Evolutionary conservation across 2,888 invertebrate species (phyloP).

Genomic region (Antheraea yamamai): DNA sequence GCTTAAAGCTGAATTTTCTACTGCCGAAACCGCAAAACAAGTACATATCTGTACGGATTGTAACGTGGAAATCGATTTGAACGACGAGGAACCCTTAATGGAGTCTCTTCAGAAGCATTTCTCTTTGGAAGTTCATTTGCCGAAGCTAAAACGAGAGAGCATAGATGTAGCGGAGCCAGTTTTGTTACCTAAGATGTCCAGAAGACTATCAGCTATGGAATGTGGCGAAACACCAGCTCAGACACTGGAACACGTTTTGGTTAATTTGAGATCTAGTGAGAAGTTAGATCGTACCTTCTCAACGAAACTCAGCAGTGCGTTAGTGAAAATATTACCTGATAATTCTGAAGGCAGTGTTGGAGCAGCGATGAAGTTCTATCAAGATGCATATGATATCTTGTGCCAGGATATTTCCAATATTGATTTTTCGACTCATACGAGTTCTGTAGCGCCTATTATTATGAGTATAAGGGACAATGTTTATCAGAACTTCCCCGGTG

Average conservation of each 20-base stretch:
- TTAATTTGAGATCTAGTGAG: slow-evolving; percentile 58
- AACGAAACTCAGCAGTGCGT: slow-evolving; percentile 58
- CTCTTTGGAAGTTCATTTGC: slow-evolving; percentile 63
- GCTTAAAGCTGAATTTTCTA: slow-evolving; percentile 64
- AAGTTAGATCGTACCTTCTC: slow-evolving; percentile 62
- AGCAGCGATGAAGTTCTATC: slow-evolving; percentile 67
- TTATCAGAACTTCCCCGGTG: slow-evolving; percentile 71
- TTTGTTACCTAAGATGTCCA: slow-evolving; percentile 69
- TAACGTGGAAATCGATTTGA: slow-evolving; percentile 68
- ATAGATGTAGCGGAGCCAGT: slow-evolving; percentile 73
- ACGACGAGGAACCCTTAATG: slow-evolving; percentile 72
- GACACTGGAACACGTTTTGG: slow-evolving; percentile 54
- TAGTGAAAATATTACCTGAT: slow-evolving; percentile 67
- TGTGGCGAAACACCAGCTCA: slow-evolving; percentile 60
- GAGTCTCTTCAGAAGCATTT: slow-evolving; percentile 75
- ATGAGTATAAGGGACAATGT: slow-evolving; percentile 79
- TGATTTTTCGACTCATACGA: slow-evolving; percentile 66
- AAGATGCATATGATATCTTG: slow-evolving; percentile 60
- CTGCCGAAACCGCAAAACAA: slow-evolving; percentile 62
- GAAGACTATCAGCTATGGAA: slow-evolving; percentile 67
- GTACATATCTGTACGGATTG: slow-evolving; percentile 77
- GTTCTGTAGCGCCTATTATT: slow-evolving; percentile 74
- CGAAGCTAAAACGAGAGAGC: slow-evolving; percentile 70
- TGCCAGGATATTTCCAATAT: slow-evolving; percentile 56
- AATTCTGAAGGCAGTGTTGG: slow-evolving; percentile 71